Evolutionary conservation across 2,113 vertebrate species (phyloP).

Genomic region (Lynx canadensis): DNA sequence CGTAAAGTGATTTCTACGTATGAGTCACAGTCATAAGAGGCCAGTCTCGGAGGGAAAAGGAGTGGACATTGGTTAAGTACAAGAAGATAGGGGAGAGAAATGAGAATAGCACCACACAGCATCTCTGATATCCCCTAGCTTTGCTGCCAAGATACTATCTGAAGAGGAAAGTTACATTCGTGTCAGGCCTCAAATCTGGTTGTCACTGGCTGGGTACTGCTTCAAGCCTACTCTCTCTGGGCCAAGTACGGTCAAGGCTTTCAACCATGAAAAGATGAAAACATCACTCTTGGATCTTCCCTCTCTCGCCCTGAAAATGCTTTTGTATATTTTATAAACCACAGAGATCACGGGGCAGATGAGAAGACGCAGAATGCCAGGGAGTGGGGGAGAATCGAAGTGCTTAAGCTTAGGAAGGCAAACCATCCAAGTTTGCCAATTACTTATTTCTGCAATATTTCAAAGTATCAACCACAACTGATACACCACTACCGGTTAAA

Average conservation of each 20-base stretch:
- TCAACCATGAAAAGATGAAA: not conserved
- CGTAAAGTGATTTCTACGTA: not conserved
- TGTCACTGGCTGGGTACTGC: not conserved
- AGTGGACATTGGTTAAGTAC: not conserved
- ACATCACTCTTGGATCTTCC: not conserved
- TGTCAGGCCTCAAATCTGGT: not conserved
- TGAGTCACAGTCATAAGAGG: not conserved
- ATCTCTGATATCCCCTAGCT: not conserved
- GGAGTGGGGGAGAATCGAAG: not conserved
- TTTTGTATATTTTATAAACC: not conserved
- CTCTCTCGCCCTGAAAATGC: not conserved
- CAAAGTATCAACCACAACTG: not conserved
- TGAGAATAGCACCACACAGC: not conserved
- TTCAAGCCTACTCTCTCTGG: not conserved
- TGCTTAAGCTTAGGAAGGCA: not conserved
- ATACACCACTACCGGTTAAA: not conserved
- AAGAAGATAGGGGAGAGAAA: not conserved
- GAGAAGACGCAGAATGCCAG: not conserved
- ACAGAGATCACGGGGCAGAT: not conserved
- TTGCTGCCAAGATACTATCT: not conserved
- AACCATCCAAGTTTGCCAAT: not conserved
- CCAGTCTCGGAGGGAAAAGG: not conserved
- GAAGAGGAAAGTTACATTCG: not conserved
- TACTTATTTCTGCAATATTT: constrained; percentile 4
- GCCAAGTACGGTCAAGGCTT: not conserved